Evolutionary conservation across 2,113 vertebrate genomes (phyloP).

Genomic region (Sebastes fasciatus): DNA sequence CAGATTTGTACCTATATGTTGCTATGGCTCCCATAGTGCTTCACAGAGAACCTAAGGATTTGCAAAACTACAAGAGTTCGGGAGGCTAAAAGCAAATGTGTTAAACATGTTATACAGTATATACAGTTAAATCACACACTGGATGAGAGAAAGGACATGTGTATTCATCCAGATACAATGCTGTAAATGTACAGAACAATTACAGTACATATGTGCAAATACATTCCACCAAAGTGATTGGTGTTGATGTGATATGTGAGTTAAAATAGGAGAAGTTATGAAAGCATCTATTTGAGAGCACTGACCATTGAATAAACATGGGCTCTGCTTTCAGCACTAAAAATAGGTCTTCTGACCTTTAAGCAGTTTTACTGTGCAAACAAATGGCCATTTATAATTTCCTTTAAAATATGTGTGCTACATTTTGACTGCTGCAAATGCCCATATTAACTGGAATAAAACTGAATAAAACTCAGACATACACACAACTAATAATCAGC

Average conservation of each 20-base stretch:
- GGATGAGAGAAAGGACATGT: no score
- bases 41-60: not conserved
- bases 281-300: no score
- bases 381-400: no score
- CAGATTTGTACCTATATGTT: not conserved
- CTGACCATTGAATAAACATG: no score
- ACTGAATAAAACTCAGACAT: not conserved
- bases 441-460: not conserved
- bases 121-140: not conserved
- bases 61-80: not conserved
- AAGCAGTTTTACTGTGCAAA: not conserved
- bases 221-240: not conserved
- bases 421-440: not conserved
- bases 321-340: not conserved
- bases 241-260: not conserved
- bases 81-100: no score
- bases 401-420: not conserved
- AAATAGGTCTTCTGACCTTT: not conserved
- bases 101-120: not conserved
- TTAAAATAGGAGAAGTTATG: no score
- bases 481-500: not conserved
- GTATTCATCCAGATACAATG: not conserved
- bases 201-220: not conserved
- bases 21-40: not conserved
- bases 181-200: not conserved